A percentile compares a stretch with the other conserved stretches of the same genome.
Conservation (phyloP, 2,113 vertebrate genomes). For the Dicaeum eximium region DNA sequence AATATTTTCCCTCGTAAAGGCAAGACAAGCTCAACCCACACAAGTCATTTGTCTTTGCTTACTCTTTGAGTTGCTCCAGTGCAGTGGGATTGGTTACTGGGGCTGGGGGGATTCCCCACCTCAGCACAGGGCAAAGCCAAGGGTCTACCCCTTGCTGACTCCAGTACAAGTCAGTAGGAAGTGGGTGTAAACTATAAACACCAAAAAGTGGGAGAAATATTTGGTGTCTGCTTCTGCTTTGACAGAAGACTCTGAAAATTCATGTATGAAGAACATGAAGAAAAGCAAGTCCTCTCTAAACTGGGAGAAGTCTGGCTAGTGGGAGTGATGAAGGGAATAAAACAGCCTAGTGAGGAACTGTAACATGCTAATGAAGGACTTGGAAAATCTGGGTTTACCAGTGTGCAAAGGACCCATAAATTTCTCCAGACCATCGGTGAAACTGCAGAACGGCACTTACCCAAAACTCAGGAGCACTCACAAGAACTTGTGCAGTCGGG, state of each 20-base stretch:
- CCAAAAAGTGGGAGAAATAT: not conserved
- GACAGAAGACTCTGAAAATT: not conserved
- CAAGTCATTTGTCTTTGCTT: not conserved
- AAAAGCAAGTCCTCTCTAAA: not conserved
- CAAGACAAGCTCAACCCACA: not conserved
- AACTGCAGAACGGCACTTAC: not conserved
- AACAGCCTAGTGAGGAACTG: not conserved
- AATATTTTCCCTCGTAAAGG: not conserved
- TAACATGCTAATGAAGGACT: not conserved
- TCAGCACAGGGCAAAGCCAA: not conserved
- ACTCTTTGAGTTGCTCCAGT: not conserved
- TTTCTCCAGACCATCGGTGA: not conserved
- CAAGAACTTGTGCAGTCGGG: fast-evolving
- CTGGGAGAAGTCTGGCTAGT: not conserved
- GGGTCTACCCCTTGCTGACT: not conserved
- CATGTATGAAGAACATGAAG: not conserved
- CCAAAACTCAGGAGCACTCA: not conserved
- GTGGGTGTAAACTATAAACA: not conserved
- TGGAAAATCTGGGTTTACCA: not conserved
- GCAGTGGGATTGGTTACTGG: not conserved
- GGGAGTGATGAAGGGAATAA: not conserved
- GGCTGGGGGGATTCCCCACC: not conserved
- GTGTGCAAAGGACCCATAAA: not conserved
- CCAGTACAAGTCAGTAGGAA: not conserved
- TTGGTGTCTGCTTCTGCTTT: not conserved